Base-by-base conservation (phyloP, 2,888 invertebrate genomes). In the Patella ulyssiponensis region DNA sequence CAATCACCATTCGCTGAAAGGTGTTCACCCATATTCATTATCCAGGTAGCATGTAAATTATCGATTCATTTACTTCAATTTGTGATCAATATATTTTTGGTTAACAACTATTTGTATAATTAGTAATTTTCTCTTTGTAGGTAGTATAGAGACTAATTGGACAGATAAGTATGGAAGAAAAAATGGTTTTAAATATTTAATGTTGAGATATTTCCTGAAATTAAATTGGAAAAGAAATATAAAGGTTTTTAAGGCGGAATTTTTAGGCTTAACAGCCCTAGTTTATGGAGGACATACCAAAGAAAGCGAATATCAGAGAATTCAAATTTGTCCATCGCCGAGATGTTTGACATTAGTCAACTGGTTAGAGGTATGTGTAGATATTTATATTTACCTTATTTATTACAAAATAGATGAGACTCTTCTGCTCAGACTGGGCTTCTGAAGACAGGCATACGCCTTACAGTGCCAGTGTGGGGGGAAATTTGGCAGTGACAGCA, bases 281-380 rank as follows among this genome's bases (percentile, higher is more conserved):
- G 85, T 84, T 4, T 83, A 87, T 71, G 85, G 82, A 20, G 75
- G 79, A 27, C 80, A 12, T 64, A 23, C 80, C 15, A 81, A 85
- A 12, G 85, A 85, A 56, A 56, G 72, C 0, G 80, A 84, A 71
- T 90, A 88, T 77, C 88, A 87, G 77, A 54, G 74, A 7, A 78
- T 90, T 17, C 69, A 77, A 7, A 74, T 91, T 12, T 76, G 82
- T 14, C 91, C 91, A 0, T 85, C 85, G 9, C 81, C 84, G 0
- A 79, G 91, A 64, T 88, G 88, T 83, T 83, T 90, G 15, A 89
- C 90, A 54, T 84, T 91, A 33, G 87, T 85, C n/a, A 89, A 85
- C 82, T 89, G 90, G 88, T 89, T 89, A 74, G 88, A 89, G 89
- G 91, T 91, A 76, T 44, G 44, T 44, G 44, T 44, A 44, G 44